Evolutionary conservation across 2,113 vertebrate genomes (phyloP).

Genomic region (Chionomys nivalis): DNA sequence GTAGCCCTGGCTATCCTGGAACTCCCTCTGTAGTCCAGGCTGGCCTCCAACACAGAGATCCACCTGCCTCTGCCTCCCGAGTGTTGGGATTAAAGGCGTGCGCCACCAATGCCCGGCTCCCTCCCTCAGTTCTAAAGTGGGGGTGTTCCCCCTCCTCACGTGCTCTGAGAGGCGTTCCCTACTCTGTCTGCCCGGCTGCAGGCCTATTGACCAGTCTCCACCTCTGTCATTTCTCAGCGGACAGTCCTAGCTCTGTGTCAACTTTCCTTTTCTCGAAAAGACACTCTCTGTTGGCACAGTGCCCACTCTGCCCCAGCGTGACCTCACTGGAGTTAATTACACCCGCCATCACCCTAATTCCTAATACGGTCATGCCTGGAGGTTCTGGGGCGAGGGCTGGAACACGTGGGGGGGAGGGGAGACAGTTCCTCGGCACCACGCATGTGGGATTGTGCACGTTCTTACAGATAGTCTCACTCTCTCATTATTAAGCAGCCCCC

Average conservation of each 20-base stretch:
- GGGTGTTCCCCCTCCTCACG: background rate
- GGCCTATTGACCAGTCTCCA: background rate
- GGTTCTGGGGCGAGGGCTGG: background rate
- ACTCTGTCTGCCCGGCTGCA: background rate
- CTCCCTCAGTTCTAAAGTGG: background rate
- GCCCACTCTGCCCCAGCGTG: background rate
- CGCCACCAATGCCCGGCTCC: too few species aligned
- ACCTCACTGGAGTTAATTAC: background rate
- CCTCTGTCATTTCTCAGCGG: background rate
- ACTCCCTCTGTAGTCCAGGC: too few species aligned
- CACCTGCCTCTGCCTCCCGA: background rate
- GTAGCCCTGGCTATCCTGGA: background rate
- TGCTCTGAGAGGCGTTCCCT: background rate
- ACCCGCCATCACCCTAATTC: background rate
- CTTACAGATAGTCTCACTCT: background rate
- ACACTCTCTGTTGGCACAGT: background rate
- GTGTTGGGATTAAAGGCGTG: background rate
- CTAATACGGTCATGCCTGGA: background rate
- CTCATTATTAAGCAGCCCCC: background rate
- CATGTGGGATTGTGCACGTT: background rate
- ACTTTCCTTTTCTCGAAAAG: background rate
- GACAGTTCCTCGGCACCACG: background rate
- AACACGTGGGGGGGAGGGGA: background rate
- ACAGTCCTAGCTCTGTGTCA: background rate
- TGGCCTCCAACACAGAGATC: too few species aligned